phyloP scores from a whole-genome alignment of 2,113 vertebrate genomes.

The Syrmaticus mikado region DNA sequence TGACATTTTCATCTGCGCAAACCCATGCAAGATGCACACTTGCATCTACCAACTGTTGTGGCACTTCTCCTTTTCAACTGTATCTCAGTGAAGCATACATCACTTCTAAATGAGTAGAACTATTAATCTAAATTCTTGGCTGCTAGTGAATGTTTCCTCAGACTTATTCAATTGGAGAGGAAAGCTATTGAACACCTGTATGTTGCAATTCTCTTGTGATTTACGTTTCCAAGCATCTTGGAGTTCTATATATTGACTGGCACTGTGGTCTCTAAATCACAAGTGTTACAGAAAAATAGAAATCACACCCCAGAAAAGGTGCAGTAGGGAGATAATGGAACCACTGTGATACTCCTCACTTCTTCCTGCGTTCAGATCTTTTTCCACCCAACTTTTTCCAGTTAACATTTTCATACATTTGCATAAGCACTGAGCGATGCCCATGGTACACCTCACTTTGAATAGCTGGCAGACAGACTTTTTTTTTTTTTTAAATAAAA shows the following conservation, averaged over 20 bases:
- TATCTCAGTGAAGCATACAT: not conserved
- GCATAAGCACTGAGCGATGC: not conserved
- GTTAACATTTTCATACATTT: not conserved
- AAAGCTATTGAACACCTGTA: not conserved
- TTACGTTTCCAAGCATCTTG: not conserved
- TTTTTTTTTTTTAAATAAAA: not conserved
- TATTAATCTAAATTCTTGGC: not conserved
- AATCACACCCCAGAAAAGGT: not conserved
- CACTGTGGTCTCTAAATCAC: not conserved
- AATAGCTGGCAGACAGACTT: not conserved
- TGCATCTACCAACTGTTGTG: not conserved
- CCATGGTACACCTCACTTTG: not conserved
- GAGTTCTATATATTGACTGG: not conserved
- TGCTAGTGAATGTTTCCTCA: not conserved
- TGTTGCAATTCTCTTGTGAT: not conserved
- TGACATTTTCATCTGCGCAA: not conserved
- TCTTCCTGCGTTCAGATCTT: accelerated
- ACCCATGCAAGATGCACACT: not conserved
- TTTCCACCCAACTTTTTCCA: not conserved
- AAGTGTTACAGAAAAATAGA: not conserved
- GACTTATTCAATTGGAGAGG: not conserved
- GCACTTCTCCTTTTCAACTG: not conserved
- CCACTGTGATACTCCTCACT: not conserved
- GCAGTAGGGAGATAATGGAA: not conserved
- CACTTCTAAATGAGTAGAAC: not conserved